Percentiles rank a stretch among this genome's conserved stretches.
Conservation (phyloP, 2,113 vertebrate species). For the Heterotis niloticus region DNA sequence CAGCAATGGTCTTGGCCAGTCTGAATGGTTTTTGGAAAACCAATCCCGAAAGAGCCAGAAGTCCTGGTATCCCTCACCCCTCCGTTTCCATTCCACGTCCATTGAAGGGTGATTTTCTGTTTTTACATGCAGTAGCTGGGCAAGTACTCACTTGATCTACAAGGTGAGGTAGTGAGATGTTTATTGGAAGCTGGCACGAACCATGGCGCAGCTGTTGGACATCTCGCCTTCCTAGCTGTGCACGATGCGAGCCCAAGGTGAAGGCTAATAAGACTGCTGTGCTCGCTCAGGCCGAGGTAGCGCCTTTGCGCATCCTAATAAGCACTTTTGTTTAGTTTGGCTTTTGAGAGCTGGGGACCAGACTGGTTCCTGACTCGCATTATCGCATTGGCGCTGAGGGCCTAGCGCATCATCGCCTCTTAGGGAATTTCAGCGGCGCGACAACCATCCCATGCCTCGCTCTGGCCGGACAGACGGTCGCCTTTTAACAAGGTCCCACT, state of each 20-base stretch:
- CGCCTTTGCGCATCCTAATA: not conserved
- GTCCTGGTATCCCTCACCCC: no score
- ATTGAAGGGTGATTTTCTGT: no score
- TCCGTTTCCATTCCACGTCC: no score
- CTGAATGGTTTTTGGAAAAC: no score
- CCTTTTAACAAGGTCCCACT: no score
- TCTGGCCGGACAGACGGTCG: no score
- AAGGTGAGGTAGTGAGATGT: not conserved
- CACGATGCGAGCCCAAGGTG: not conserved
- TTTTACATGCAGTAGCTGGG: no score
- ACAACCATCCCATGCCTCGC: not conserved
- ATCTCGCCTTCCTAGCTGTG: not conserved
- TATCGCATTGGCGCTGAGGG: not conserved
- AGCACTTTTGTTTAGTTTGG: not conserved
- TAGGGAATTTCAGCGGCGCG: not conserved
- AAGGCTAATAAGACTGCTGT: slow-evolving; percentile 11
- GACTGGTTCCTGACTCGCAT: not conserved
- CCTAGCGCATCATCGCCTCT: not conserved
- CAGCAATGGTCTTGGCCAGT: no score
- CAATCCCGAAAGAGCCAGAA: no score
- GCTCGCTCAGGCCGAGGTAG: slow-evolving; percentile 6
- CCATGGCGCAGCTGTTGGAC: not conserved
- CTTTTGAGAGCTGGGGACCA: not conserved
- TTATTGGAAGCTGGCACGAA: not conserved
- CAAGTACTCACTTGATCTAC: no score